Percentiles rank a stretch among this genome's conserved stretches.
phyloP scores from a whole-genome alignment of 2,113 vertebrate species.

The Mandrillus leucophaeus region DNA sequence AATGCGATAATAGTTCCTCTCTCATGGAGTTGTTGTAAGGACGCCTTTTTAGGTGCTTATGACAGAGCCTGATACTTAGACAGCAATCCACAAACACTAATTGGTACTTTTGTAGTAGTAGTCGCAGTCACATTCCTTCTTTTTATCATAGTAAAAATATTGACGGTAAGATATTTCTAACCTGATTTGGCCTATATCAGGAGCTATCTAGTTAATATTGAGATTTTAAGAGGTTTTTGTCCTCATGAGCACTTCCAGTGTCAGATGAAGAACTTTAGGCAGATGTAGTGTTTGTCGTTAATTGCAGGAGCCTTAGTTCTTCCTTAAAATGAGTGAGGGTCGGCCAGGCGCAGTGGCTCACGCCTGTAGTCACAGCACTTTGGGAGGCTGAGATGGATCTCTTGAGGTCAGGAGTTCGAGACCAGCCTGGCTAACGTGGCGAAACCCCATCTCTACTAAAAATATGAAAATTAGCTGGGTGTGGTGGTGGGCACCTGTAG shows the following conservation, averaged over 20 bases:
- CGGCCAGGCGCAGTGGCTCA: too few species aligned
- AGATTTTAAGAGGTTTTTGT: neutral
- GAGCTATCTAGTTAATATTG: neutral
- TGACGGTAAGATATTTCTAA: neutral
- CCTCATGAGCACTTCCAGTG: neutral
- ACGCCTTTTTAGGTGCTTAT: neutral
- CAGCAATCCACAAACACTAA: neutral
- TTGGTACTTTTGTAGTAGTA: fast-evolving
- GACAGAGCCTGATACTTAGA: neutral
- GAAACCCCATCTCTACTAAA: too few species aligned
- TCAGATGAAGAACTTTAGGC: neutral
- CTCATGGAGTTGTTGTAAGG: neutral
- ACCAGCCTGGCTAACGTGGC: too few species aligned
- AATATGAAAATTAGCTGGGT: too few species aligned
- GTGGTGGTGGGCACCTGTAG: too few species aligned
- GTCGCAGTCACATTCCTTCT: neutral
- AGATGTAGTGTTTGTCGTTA: neutral
- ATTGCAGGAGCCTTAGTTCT: neutral
- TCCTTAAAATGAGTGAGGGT: neutral
- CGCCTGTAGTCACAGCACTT: too few species aligned
- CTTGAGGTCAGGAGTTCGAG: too few species aligned
- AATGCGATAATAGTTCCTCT: neutral
- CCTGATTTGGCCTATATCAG: neutral
- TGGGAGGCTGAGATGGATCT: too few species aligned
- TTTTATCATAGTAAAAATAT: neutral